A percentile compares a stretch with the other conserved stretches of the same genome.
These are phyloP conservation scores for Cichlasoma orientale DNA, from an alignment of 2,797 vertebrate species.

Conservation along the genomic window DNA sequence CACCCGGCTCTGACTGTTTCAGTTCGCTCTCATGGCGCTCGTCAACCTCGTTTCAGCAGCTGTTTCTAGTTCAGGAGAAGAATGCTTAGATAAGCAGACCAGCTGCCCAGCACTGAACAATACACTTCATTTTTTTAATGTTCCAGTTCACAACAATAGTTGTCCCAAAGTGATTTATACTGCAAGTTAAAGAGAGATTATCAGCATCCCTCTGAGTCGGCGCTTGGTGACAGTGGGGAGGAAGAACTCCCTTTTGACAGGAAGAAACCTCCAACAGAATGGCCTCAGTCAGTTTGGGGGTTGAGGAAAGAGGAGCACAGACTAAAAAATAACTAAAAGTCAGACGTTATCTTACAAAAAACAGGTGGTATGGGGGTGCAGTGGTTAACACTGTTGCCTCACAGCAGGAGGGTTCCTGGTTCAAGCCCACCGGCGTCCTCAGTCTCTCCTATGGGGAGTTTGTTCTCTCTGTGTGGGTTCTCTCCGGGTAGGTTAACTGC, in stretches of 20 bases:
- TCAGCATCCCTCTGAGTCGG: neutral
- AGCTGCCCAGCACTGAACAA: neutral
- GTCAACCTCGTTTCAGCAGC: neutral
- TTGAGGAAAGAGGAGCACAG: neutral
- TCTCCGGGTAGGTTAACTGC: neutral
- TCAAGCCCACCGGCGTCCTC: neutral
- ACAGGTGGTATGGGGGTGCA: neutral
- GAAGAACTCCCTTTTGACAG: neutral
- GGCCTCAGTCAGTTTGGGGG: too few species aligned
- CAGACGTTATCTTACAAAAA: too few species aligned
- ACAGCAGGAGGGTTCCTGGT: neutral
- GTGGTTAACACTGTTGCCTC: neutral
- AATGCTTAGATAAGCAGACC: neutral
- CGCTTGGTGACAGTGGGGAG: neutral
- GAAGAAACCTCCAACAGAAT: neutral
- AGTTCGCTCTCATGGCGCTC: neutral
- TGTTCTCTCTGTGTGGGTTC: neutral
- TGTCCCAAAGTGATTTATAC: neutral
- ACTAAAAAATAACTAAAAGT: too few species aligned
- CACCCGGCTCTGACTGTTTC: neutral
- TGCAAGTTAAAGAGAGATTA: neutral
- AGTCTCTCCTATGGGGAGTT: neutral
- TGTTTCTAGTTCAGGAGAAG: neutral
- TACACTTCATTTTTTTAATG: neutral
- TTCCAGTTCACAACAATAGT: neutral